Evolutionary conservation across 2,797 vertebrate species (phyloP), one percentile per base, ranked within the genome.

Genomic region (Betta splendens): DNA sequence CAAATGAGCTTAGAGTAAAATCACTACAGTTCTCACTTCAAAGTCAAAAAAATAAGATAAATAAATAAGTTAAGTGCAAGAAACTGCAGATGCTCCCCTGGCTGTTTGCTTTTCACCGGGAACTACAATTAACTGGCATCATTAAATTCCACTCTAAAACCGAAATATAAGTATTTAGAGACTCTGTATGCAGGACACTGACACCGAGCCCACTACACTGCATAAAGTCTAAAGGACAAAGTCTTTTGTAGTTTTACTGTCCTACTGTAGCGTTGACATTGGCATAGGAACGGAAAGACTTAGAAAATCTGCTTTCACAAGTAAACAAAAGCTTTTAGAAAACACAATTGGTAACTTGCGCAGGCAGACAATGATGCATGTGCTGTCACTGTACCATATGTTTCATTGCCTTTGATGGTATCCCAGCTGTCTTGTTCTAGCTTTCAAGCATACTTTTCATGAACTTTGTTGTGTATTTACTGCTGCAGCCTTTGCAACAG

Each of bases 331-430:
- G 25, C 32, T 63, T 69, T 64, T n/a, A 61, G 35, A 64, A 63
- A 56, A 60, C 45, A 20, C n/a, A 70, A 57, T 64, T 33, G 31
- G n/a, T 69, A 59, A 71, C 9, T 62, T 68, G 31, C 49, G 64
- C 61, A 47, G 64, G 52, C 75, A 62, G 66, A 61, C 77, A 43
- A 43, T 81, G 79, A 81, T 80, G 63, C 65, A 74, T 78, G 66
- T 56, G 71, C 72, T 72, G 82, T 85, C 85, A 83, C 68, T 59
- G 36, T 25, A 78, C 75, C 82, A 74, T 85, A 83, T 80, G 78
- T 33, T 81, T 80, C 80, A 79, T 83, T 80, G 69, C 53, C 66
- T 86, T 83, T 86, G 82, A 87, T 72, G 64, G 52, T 64, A 48
- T 62, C 69, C 70, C 84, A 84, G 72, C 77, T 79, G 82, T 83